Conservation (phyloP, 2,797 vertebrate genomes). For the Gila robusta region DNA sequence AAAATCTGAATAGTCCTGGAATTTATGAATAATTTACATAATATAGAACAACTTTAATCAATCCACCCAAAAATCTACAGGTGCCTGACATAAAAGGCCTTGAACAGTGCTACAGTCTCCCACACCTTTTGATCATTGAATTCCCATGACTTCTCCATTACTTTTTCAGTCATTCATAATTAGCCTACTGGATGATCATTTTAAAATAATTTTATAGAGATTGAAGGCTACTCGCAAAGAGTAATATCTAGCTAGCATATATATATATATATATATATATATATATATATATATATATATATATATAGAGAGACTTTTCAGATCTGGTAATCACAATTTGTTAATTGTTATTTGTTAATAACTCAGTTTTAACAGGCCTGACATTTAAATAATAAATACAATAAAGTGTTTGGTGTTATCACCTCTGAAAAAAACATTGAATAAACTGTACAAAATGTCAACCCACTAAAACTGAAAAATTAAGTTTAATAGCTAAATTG, state of each 20-base stretch:
- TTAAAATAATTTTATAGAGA: not conserved
- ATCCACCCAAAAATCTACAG: constrained; percentile 32
- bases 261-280: not conserved
- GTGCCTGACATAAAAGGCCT: constrained; percentile 16
- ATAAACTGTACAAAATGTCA: not conserved
- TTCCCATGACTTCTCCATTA: constrained; percentile 16
- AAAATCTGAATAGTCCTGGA: constrained; percentile 1
- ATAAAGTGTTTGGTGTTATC: not conserved
- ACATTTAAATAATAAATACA: too few species aligned
- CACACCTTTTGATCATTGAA: constrained; percentile 30
- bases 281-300: not conserved
- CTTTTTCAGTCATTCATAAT: constrained; percentile 18
- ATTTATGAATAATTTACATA: constrained; percentile 39
- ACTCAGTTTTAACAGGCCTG: not conserved
- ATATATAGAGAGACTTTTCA: too few species aligned
- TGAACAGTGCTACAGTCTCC: constrained; percentile 13
- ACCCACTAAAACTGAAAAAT: not conserved
- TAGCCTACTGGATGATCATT: not conserved
- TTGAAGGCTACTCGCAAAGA: not conserved
- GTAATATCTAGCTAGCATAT: not conserved
- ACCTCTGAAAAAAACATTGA: not conserved
- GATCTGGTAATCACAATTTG: too few species aligned
- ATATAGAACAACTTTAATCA: constrained; percentile 26
- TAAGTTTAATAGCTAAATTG: not conserved
- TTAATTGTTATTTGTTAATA: not conserved